phyloP scores from a whole-genome alignment of 2,888 invertebrate species.

The Neoascia interrupta region DNA sequence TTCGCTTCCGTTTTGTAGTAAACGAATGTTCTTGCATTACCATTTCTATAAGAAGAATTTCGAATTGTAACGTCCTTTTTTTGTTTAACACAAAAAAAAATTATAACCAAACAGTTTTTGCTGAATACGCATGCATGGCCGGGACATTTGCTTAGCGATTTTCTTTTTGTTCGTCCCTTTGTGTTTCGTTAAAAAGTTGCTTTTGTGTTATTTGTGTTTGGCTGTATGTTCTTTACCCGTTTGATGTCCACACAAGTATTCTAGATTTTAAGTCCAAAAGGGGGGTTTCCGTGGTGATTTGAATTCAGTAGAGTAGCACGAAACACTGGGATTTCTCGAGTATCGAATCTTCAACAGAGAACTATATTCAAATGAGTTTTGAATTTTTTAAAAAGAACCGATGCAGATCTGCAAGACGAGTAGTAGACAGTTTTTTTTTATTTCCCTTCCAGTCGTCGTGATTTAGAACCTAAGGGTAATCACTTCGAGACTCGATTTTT shows the following conservation, averaged over 20 bases:
- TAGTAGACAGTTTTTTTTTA: no score
- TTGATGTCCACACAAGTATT: conserved; percentile 27
- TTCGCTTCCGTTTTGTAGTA: conserved; percentile 75
- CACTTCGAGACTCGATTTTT: no score
- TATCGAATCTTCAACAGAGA: no score
- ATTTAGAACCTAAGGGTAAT: no score
- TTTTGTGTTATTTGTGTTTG: conserved; percentile 23
- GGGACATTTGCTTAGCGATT: background rate
- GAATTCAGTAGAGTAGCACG: conserved; percentile 42
- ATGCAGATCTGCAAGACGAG: no score
- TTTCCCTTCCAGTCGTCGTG: no score
- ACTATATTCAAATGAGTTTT: no score
- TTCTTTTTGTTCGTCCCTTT: background rate
- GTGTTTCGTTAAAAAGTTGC: conserved; percentile 23
- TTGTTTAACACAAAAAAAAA: no score
- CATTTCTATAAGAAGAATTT: conserved; percentile 77
- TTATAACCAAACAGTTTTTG: no score
- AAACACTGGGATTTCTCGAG: no score
- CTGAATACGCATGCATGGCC: conserved; percentile 41
- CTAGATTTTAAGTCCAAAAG: conserved; percentile 20
- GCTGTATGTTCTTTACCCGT: no score
- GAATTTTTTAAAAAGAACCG: no score
- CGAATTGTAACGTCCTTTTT: conserved; percentile 73
- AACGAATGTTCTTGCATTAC: conserved; percentile 78
- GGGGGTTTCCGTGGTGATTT: background rate